Conservation (phyloP, 1,140 invertebrate genomes). For the Diprion similis region DNA sequence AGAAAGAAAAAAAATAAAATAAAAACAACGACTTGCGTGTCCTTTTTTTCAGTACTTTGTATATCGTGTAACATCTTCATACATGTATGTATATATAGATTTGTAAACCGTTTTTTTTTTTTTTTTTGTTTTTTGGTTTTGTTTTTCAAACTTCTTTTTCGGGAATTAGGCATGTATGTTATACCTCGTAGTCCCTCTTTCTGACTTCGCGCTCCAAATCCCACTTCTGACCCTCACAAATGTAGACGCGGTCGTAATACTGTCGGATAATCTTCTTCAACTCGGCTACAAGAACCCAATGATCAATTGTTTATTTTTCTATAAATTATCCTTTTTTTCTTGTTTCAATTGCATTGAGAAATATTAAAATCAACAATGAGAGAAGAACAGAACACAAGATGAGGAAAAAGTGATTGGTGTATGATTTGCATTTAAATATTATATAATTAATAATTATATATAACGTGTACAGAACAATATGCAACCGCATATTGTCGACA, state of each 20-base stretch:
- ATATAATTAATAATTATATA: too few relatives aligned
- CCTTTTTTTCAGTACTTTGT: too few relatives aligned
- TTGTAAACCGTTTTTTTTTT: too few relatives aligned
- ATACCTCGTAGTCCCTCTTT: slow-evolving; percentile 98
- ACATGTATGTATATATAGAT: too few relatives aligned
- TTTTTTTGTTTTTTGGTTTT: slow-evolving; percentile 23
- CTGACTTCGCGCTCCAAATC: slow-evolving; percentile 99
- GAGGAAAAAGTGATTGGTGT: slow-evolving; percentile 39
- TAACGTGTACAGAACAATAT: slow-evolving; percentile 11
- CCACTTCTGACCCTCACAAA: slow-evolving; percentile 98
- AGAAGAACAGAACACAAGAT: slow-evolving; percentile 38
- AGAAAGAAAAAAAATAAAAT: too few relatives aligned
- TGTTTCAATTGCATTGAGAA: slow-evolving; percentile 46
- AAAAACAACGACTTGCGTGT: too few relatives aligned
- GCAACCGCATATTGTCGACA: too few relatives aligned
- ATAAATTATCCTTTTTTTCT: slow-evolving; percentile 25
- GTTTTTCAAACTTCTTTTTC: slow-evolving; percentile 22
- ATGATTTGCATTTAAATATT: background rate
- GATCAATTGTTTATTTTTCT: slow-evolving; percentile 18
- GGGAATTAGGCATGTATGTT: slow-evolving; percentile 50
- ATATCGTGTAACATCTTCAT: too few relatives aligned
- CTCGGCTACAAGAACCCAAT: slow-evolving; percentile 69
- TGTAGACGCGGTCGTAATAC: slow-evolving; percentile 93
- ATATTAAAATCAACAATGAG: slow-evolving; percentile 47
- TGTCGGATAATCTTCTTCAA: slow-evolving; percentile 91